phyloP scores from a whole-genome alignment of 2,113 vertebrate genomes.

The Halcyon malimbica region DNA sequence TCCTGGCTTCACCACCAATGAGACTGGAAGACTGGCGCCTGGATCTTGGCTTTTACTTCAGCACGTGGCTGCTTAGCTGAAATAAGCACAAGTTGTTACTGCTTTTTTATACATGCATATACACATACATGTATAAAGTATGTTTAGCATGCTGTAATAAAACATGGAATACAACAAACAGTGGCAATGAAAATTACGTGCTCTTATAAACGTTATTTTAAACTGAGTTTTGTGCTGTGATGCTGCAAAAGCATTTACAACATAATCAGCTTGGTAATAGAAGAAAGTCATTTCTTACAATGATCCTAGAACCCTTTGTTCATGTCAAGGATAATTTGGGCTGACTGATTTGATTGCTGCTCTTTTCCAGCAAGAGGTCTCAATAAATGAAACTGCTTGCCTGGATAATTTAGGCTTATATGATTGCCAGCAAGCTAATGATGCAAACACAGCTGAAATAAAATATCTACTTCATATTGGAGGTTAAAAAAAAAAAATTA shows the following conservation, averaged over 20 bases:
- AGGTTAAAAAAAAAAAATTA: background rate
- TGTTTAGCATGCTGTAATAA: conserved; percentile 28
- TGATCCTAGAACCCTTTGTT: conserved; percentile 66
- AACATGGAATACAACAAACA: conserved; percentile 23
- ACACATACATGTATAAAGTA: background rate
- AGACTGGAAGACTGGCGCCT: background rate
- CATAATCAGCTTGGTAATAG: conserved; percentile 50
- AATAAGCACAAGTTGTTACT: background rate
- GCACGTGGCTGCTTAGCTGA: background rate
- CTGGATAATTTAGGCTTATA: conserved; percentile 66
- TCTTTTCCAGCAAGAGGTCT: conserved; percentile 60
- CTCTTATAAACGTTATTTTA: conserved; percentile 24
- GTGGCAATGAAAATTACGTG: conserved; percentile 38
- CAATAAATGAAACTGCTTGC: conserved; percentile 61
- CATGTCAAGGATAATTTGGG: conserved; percentile 69
- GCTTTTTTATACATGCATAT: background rate
- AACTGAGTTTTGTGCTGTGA: background rate
- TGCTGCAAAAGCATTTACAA: background rate
- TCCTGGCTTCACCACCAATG: background rate
- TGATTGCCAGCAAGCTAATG: conserved; percentile 69
- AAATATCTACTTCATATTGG: conserved; percentile 35
- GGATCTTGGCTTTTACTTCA: background rate
- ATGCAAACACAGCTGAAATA: conserved; percentile 69
- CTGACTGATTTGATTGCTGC: conserved; percentile 71
- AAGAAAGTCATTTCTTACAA: conserved; percentile 62